Evolutionary conservation across 2,888 invertebrate species (phyloP).

Genomic region (Stenolophus ochropezus): DNA sequence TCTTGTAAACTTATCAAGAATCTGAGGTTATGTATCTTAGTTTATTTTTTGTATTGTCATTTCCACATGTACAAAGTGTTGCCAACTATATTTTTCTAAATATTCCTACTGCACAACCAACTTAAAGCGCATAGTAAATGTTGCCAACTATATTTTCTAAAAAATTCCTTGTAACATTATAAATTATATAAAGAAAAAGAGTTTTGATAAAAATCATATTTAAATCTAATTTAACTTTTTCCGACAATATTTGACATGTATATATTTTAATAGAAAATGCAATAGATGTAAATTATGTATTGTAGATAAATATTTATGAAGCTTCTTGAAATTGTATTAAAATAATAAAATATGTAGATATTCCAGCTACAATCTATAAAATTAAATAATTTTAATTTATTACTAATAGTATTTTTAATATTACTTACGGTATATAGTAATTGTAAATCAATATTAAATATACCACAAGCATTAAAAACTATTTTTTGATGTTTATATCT

Average conservation of each 20-base stretch:
- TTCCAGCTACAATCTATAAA: neutral
- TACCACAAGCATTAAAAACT: neutral
- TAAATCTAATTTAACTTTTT: no score
- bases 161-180: no score
- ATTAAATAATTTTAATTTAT: neutral
- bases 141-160: no score
- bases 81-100: conserved; percentile 14
- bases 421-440: neutral
- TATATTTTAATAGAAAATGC: no score
- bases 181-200: no score
- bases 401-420: neutral
- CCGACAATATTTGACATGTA: no score
- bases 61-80: conserved; percentile 12
- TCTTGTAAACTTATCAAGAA: neutral
- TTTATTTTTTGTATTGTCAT: conserved; percentile 29
- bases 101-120: no score
- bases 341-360: neutral
- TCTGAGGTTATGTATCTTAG: neutral
- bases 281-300: no score
- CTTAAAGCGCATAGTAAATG: no score
- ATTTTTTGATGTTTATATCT: neutral
- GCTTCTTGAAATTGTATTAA: neutral
- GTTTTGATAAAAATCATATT: no score
- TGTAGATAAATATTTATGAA: neutral
- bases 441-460: neutral